These are phyloP conservation scores for Phymorhynchus buccinoides DNA, from an alignment of 1,140 invertebrate genomes.

Conservation along the genomic window DNA sequence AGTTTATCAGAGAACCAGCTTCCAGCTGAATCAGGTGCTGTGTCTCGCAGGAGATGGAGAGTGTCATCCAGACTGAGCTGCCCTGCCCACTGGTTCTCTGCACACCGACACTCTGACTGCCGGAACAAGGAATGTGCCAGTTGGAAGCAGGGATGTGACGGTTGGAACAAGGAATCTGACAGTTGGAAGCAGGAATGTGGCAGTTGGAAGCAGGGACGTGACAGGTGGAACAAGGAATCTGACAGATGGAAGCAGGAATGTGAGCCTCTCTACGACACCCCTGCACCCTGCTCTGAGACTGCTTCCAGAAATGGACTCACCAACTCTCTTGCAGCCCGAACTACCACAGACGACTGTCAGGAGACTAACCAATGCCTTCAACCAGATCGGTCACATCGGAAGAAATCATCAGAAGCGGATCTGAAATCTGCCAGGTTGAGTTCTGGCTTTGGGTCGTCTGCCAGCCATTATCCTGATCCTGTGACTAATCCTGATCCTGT, in stretches of 20 bases:
- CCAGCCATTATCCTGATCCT: conserved; percentile 38
- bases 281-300: conserved; percentile 34
- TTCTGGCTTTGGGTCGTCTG: conserved; percentile 32
- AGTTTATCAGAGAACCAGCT: conserved; percentile 72
- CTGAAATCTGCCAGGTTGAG: conserved; percentile 34
- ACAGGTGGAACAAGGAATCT: too few relatives aligned
- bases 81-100: conserved; percentile 53
- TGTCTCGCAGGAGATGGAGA: conserved; percentile 50
- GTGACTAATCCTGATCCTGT: conserved; percentile 63
- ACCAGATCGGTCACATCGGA: conserved; percentile 61
- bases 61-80: not conserved
- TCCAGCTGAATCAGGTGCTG: conserved; percentile 73
- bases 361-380: conserved; percentile 42
- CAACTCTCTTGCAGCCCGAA: conserved; percentile 20
- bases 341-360: not conserved
- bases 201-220: too few relatives aligned
- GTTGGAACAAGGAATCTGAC: too few relatives aligned
- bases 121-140: too few relatives aligned
- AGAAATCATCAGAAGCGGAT: conserved; percentile 50
- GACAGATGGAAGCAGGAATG: too few relatives aligned
- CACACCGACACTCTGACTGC: too few relatives aligned
- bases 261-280: conserved; percentile 57
- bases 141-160: too few relatives aligned
- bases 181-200: too few relatives aligned
- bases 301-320: not conserved